Evolutionary conservation across 2,888 invertebrate species (phyloP), one percentile per base, ranked within the genome.

Genomic region (Eustalomyia histrio): DNA sequence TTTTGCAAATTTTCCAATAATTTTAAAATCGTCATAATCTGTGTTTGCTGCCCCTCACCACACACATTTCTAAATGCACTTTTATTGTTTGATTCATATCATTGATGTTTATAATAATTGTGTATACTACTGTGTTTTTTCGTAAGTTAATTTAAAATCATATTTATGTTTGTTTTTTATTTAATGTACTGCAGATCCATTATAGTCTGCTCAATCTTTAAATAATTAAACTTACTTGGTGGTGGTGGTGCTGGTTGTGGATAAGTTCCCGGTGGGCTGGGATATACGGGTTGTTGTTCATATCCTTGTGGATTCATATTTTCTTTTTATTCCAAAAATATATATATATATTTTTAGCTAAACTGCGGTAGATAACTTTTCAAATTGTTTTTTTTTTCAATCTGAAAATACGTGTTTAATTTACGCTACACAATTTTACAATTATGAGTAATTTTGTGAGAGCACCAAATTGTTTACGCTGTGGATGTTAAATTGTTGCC

Each of bases 251-350:
- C 33, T 57, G 57, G 24, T 8, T 57, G 8, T 29, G 39, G 50
- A 58, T 64, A 71, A 29, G 1, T n/a, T 47, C 18, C 71, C 0
- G 71, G 43, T n/a, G 64, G 76, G 6, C 33, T 18, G 53, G 76
- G 17, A 65, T 72, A 55, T 8, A 60, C 65, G 43, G 72, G 60
- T 47, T 74, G 79, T 17, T 80, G 80, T 14, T 75, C 47, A 68
- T 83, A 79, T 39, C 53, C 79, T 43, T 82, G 76, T 24, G 69
- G 50, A 65, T 81, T 76, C 80, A 83, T 82, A 63, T 18, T 63
- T 60, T 14, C 72, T 76, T 21, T 58, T 74, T 58, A n/a, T 64
- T 53, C 12, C 14, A 65, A 47, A n/a, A 58, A 24, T 21, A 6
- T 64, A 53, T 52, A 47, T 16, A 29, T 12, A n/a, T 64, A 55